Base-by-base conservation (phyloP, 1,140 invertebrate genomes). In the Neotoxoptera formosana region DNA sequence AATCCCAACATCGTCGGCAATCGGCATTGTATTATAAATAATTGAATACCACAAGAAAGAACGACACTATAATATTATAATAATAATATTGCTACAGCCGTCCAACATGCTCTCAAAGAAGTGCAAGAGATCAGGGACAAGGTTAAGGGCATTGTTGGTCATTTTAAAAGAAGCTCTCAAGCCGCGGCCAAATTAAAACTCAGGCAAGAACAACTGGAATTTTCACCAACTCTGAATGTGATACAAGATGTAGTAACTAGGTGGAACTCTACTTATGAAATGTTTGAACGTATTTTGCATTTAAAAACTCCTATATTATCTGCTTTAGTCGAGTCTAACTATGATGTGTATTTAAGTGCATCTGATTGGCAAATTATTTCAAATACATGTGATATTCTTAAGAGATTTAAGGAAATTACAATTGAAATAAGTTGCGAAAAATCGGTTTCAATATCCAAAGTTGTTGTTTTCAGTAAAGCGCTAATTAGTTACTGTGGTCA, bases 381-480 rank as follows among this genome's bases (percentile, higher is more conserved):
- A 36, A 20, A 83, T n/a, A 7, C 20, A 36, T 83, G 76, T 83
- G 34, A 36, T 34, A 41, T 83, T 21, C 14, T 36, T 6, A 83
- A 83, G 34, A 83, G 76, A 7, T 83, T 53, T 51, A 89, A 89
- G 30, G 87, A 89, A 36, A 89, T 88, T n/a, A 89, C 87, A 11
- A 25, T 17, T 17, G 30, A 89, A 25, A 89, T 89, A 48, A 89
- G 48, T 53, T 34, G n/a, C 7, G 48, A 89, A 53, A 89, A 89
- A 41, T 34, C 87, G 14, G n/a, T 53, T 3, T 47, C 30, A 0
- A 89, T 89, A 34, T 89, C n/a, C 34, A 89, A 89, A 34, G 34
- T 48, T 11, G 86, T 88, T 1, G 7, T 88, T 3, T 30, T 48
- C 4, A 41, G 34, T 7, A 83, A 83, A 41, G 17, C 36, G 47